phyloP scores from a whole-genome alignment of 1,140 invertebrate species.

The Ostrea edulis region DNA sequence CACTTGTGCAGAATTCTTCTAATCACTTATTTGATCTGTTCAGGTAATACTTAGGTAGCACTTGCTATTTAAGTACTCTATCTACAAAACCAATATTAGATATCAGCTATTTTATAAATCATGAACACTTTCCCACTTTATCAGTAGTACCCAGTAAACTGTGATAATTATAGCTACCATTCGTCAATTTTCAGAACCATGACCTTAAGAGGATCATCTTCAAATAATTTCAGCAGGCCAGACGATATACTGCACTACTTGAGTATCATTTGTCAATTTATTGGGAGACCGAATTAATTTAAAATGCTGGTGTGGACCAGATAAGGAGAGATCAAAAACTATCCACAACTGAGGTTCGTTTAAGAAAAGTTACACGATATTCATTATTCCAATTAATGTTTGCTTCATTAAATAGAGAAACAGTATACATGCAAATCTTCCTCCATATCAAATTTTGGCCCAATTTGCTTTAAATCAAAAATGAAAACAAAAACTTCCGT shows the following conservation, averaged over 20 bases:
- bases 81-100: conserved; percentile 33
- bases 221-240: neutral
- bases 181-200: conserved; percentile 1
- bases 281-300: neutral
- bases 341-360: neutral
- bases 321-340: neutral
- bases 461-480: neutral
- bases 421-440: neutral
- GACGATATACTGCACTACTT: conserved; percentile 5
- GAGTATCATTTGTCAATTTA: neutral
- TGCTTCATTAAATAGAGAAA: neutral
- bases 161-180: conserved; percentile 6
- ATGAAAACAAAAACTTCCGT: neutral
- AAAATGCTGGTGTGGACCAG: neutral
- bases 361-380: neutral
- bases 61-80: conserved; percentile 2
- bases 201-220: neutral
- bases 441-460: neutral
- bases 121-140: conserved; percentile 31
- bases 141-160: neutral
- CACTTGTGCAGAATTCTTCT: neutral
- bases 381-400: no score
- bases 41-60: conserved; percentile 23
- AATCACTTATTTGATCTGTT: conserved; percentile 4
- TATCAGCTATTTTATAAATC: conserved; percentile 36